Percentiles rank a stretch among this genome's conserved stretches.
phyloP scores from a whole-genome alignment of 2,797 vertebrate species.

The Brachyrhaphis roseni region DNA sequence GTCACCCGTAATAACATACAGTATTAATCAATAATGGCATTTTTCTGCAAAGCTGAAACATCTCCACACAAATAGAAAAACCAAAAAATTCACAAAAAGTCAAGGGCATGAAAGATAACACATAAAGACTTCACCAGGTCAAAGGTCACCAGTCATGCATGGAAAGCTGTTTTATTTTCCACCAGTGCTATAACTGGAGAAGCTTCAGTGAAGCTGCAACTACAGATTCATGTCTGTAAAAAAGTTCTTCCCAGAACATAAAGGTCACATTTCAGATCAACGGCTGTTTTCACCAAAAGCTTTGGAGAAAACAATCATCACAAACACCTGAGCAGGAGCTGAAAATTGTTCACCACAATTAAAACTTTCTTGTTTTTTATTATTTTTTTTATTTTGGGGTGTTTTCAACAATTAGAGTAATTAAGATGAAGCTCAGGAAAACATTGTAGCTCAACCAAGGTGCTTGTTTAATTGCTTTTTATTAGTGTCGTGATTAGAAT shows the following conservation, averaged over 20 bases:
- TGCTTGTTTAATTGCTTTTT: constrained; percentile 6
- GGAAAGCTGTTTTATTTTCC: constrained; percentile 53
- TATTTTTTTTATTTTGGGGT: constrained; percentile 10
- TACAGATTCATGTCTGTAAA: constrained; percentile 26
- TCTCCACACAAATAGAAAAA: constrained; percentile 4
- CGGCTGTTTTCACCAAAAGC: background rate
- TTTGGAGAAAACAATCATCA: constrained; percentile 1
- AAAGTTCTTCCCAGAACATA: background rate
- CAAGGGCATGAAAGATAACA: constrained; percentile 19
- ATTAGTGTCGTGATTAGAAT: background rate
- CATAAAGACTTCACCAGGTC: constrained; percentile 34
- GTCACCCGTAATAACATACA: constrained; percentile 29
- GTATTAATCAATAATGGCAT: constrained; percentile 37
- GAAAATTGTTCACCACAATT: background rate
- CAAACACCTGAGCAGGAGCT: background rate
- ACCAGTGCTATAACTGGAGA: constrained; percentile 25
- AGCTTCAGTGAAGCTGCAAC: constrained; percentile 27
- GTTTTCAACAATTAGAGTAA: constrained; percentile 4
- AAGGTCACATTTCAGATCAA: constrained; percentile 15
- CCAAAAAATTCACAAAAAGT: background rate
- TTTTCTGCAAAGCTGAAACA: constrained; percentile 21
- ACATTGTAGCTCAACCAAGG: constrained; percentile 6
- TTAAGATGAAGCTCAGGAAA: constrained; percentile 14
- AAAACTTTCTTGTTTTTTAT: background rate
- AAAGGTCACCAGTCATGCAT: constrained; percentile 34